A percentile compares a stretch with the other conserved stretches of the same genome.
phyloP scores from a whole-genome alignment of 2,797 vertebrate genomes.

The Spinus pinus region DNA sequence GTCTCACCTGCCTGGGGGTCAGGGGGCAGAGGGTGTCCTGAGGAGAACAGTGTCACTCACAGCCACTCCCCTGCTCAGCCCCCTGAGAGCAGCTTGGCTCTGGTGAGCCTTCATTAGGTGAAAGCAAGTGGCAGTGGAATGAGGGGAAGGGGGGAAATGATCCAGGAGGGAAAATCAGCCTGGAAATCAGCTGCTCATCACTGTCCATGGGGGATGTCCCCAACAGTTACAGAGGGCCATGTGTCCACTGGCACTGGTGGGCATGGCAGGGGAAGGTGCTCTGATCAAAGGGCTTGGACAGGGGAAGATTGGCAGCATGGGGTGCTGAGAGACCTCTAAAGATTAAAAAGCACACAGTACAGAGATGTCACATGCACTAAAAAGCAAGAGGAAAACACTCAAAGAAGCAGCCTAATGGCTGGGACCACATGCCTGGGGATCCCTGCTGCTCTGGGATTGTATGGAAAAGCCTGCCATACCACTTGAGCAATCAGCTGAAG shows the following conservation, averaged over 20 bases:
- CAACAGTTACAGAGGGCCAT: rapidly evolving
- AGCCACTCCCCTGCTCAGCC: not conserved
- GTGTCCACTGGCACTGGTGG: not conserved
- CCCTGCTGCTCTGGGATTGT: not conserved
- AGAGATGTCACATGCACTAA: not conserved
- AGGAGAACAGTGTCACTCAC: not conserved
- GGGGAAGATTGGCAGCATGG: rapidly evolving
- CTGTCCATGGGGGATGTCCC: not conserved
- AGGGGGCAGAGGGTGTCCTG: not conserved
- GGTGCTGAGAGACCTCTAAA: not conserved
- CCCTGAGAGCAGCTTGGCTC: not conserved
- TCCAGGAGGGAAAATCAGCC: not conserved
- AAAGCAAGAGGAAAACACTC: not conserved
- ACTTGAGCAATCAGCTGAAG: not conserved
- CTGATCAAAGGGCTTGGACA: not conserved
- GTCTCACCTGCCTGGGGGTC: not conserved
- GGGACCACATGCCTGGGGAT: not conserved
- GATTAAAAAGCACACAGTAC: not conserved
- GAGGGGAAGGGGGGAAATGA: not conserved
- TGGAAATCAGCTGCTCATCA: not conserved
- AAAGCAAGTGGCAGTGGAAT: not conserved
- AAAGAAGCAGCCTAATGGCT: not conserved
- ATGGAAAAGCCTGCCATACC: not conserved
- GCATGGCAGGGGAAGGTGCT: not conserved
- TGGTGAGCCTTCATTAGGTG: not conserved